A percentile compares a stretch with the other conserved stretches of the same genome.
These are phyloP conservation scores for Lasioglossum pauxillum DNA, from an alignment of 2,888 invertebrate genomes.

Conservation along the genomic window DNA sequence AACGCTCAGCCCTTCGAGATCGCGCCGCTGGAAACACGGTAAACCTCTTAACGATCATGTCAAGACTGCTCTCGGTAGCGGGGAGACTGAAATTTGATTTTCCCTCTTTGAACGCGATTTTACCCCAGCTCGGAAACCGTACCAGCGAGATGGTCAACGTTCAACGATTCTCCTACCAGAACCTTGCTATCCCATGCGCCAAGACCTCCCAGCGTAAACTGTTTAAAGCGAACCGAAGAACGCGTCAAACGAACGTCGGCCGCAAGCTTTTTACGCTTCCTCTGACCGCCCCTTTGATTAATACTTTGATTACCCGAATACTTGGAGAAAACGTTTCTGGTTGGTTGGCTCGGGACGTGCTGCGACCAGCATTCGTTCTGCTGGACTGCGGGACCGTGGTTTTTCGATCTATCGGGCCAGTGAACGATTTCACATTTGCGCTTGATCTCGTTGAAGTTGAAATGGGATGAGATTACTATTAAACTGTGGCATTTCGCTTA, in stretches of 20 bases:
- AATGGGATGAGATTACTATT: not conserved
- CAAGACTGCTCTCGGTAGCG: not conserved
- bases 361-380: not conserved
- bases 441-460: not conserved
- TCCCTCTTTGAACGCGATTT: slow-evolving; percentile 5
- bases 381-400: not conserved
- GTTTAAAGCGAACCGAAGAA: not conserved
- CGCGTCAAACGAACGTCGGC: not conserved
- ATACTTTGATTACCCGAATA: slow-evolving; percentile 3
- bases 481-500: no score
- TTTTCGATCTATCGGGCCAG: not conserved
- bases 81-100: slow-evolving; percentile 29
- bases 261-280: slow-evolving; percentile 2
- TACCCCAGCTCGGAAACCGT: not conserved
- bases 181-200: not conserved
- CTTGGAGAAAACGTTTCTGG: not conserved
- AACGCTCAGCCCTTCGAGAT: slow-evolving; percentile 19
- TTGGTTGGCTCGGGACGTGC: not conserved
- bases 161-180: not conserved
- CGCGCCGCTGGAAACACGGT: slow-evolving; percentile 24
- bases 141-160: slow-evolving; percentile 1
- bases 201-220: not conserved
- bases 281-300: not conserved
- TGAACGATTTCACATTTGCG: not conserved
- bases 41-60: slow-evolving; percentile 34